phyloP scores from a whole-genome alignment of 1,140 invertebrate genomes.

The Brachionus sp. region DNA sequence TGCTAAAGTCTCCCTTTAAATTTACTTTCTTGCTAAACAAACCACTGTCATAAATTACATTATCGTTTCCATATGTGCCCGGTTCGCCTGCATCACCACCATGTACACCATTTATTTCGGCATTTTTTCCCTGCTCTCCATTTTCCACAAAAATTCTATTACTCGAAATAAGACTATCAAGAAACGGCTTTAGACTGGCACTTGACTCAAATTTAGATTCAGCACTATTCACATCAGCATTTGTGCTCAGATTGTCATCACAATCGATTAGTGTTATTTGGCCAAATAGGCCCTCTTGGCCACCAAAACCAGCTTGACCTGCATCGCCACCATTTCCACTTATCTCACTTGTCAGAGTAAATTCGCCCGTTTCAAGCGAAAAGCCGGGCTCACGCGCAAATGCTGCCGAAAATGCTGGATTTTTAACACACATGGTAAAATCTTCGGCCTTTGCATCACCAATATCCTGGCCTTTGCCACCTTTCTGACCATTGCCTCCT shows the following conservation, averaged over 20 bases:
- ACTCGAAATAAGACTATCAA: not conserved
- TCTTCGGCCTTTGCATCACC: not conserved
- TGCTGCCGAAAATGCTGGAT: not conserved
- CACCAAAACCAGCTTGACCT: not conserved
- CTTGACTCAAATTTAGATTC: conserved; percentile 8
- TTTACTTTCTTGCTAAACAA: not conserved
- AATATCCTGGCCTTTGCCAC: not conserved
- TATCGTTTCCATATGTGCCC: not conserved
- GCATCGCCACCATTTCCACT: conserved; percentile 3
- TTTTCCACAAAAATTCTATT: not conserved
- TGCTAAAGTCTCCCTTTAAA: not conserved
- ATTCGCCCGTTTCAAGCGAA: not conserved
- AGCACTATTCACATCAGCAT: not conserved
- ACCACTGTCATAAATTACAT: not conserved
- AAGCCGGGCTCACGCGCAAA: conserved; percentile 5
- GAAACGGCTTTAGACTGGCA: not conserved
- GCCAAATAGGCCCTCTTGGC: not conserved
- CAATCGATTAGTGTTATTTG: conserved; percentile 8
- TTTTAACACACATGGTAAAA: not conserved
- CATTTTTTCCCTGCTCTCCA: not conserved
- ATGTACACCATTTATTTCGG: not conserved
- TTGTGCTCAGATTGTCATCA: not conserved
- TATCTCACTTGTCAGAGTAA: not conserved
- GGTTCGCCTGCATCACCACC: not conserved
- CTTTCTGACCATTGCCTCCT: conserved; percentile 12